phyloP scores from a whole-genome alignment of 2,797 vertebrate genomes.

The Lacerta bilineata region DNA sequence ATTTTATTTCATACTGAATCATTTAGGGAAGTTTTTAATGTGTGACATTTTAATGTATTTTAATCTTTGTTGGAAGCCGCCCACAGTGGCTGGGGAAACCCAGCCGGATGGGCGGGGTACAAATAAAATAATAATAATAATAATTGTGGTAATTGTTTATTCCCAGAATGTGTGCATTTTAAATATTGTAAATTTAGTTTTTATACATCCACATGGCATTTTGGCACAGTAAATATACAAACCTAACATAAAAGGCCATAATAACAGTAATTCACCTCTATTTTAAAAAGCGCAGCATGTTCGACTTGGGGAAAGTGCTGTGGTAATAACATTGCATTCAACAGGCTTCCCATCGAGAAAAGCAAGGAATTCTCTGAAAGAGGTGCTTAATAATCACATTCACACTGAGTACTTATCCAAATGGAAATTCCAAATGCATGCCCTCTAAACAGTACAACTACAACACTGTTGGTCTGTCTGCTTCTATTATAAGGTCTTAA shows the following conservation, averaged over 20 bases:
- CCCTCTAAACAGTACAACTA: not conserved
- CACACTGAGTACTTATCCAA: not conserved
- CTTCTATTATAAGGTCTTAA: not conserved
- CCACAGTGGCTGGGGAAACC: too few species aligned
- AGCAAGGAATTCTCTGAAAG: not conserved
- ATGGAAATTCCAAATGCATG: not conserved
- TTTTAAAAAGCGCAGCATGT: not conserved
- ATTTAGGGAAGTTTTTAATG: not conserved
- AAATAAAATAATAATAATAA: too few species aligned
- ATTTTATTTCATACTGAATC: not conserved
- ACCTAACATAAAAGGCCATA: not conserved
- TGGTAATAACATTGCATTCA: not conserved
- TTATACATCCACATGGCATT: constrained; percentile 25
- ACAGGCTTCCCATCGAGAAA: accelerated
- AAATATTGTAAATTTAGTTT: constrained; percentile 48
- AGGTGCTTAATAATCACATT: not conserved
- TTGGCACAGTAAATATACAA: constrained; percentile 39
- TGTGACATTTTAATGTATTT: too few species aligned
- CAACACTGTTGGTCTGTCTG: not conserved
- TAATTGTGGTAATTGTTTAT: not conserved
- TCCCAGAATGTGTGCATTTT: constrained; percentile 37
- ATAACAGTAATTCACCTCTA: not conserved
- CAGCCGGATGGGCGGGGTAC: too few species aligned
- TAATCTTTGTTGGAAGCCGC: too few species aligned
- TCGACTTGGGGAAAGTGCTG: not conserved